phyloP scores from a whole-genome alignment of 2,797 vertebrate genomes.

The Labroides dimidiatus region DNA sequence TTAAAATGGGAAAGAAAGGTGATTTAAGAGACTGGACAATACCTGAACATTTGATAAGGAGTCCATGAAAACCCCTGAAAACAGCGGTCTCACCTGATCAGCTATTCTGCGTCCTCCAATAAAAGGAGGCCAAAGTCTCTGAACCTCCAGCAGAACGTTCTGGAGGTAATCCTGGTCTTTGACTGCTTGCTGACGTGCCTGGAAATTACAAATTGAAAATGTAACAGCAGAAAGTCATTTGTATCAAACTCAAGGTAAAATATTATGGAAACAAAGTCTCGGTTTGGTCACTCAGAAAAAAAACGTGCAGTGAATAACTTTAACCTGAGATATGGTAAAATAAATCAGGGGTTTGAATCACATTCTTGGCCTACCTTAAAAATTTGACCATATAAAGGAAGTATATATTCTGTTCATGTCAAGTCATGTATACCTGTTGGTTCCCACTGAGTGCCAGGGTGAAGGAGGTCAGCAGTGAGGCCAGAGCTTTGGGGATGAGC shows the following conservation, averaged over 20 bases:
- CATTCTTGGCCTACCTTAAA: no score
- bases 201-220: background rate
- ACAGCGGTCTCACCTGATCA: slow-evolving; percentile 59
- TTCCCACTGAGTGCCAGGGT: slow-evolving; percentile 70
- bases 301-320: no score
- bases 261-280: no score
- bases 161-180: slow-evolving; percentile 62
- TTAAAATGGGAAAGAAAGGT: no score
- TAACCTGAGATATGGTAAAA: no score
- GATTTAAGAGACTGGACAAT: no score
- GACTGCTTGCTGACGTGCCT: slow-evolving; percentile 36
- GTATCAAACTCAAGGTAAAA: no score
- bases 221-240: background rate
- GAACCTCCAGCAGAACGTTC: slow-evolving; percentile 71
- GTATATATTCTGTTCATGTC: background rate
- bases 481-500: slow-evolving; percentile 80
- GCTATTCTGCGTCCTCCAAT: slow-evolving; percentile 75
- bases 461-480: slow-evolving; percentile 80
- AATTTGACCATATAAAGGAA: no score
- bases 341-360: no score
- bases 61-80: background rate
- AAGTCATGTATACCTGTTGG: slow-evolving; percentile 72
- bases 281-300: no score
- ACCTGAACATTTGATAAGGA: no score
- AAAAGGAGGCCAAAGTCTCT: slow-evolving; percentile 78